phyloP scores from a whole-genome alignment of 2,113 vertebrate species.

The Atractosteus spatula region DNA sequence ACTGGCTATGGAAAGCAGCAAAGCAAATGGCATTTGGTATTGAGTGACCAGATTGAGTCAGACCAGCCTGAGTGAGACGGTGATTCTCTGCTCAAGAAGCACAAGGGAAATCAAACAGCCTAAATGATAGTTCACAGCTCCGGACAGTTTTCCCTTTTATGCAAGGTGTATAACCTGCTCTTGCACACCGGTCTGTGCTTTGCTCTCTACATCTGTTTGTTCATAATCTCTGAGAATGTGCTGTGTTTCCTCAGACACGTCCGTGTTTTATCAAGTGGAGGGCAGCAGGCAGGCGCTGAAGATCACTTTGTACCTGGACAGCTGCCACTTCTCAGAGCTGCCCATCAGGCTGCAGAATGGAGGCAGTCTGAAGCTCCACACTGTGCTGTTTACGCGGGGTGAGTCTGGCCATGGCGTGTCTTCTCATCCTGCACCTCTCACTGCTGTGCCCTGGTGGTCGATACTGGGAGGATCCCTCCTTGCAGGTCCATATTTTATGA shows the following conservation, averaged over 20 bases:
- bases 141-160: too few species aligned
- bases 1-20: neutral
- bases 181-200: neutral
- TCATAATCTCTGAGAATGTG: neutral
- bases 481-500: too few species aligned
- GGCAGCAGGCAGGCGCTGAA: slow-evolving; percentile 90
- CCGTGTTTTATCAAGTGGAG: slow-evolving; percentile 88
- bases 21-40: neutral
- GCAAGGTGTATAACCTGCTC: neutral
- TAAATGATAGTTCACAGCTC: too few species aligned
- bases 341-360: slow-evolving; percentile 87
- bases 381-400: slow-evolving; percentile 90
- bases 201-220: neutral
- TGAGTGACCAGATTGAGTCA: neutral
- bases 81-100: too few species aligned
- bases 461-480: too few species aligned
- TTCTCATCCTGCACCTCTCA: too few species aligned
- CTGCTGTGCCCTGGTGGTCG: too few species aligned
- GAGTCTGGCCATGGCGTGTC: slow-evolving; percentile 14
- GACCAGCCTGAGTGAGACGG: too few species aligned
- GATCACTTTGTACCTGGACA: slow-evolving; percentile 87
- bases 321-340: slow-evolving; percentile 91
- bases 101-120: too few species aligned
- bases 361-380: slow-evolving; percentile 85
- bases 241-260: slow-evolving; percentile 73